These are phyloP conservation scores for Australoheros scitulus DNA, from an alignment of 2,113 vertebrate species.

Conservation along the genomic window DNA sequence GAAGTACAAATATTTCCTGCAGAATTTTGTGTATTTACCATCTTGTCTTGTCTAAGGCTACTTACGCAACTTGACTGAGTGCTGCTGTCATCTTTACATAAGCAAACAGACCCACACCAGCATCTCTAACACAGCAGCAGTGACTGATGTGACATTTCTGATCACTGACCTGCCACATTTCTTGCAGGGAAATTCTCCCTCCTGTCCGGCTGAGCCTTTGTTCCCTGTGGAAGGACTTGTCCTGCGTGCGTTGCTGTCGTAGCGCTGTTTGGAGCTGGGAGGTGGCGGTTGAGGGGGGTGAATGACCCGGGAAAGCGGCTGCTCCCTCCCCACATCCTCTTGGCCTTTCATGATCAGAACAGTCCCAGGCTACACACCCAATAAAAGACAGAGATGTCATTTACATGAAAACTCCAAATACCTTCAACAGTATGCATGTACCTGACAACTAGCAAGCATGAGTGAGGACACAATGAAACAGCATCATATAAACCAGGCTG, in stretches of 20 bases:
- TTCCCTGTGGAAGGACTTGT: conserved; percentile 63
- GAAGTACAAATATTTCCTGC: conserved; percentile 9
- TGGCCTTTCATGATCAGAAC: conserved; percentile 81
- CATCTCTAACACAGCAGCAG: neutral
- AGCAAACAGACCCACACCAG: neutral
- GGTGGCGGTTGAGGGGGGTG: conserved; percentile 50
- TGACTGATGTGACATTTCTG: neutral
- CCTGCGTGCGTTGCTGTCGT: conserved; percentile 75
- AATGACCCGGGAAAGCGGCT: conserved; percentile 52
- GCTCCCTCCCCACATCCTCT: conserved; percentile 81
- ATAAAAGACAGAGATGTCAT: neutral
- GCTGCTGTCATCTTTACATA: conserved; percentile 2
- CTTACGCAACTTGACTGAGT: neutral
- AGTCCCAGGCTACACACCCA: conserved; percentile 74
- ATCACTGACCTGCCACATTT: conserved; percentile 93
- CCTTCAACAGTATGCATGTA: neutral
- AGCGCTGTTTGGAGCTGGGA: conserved; percentile 73
- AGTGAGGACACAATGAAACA: neutral
- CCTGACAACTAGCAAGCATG: neutral
- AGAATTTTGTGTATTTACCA: neutral
- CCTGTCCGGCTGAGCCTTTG: conserved; percentile 84
- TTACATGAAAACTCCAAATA: neutral
- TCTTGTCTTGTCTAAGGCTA: neutral
- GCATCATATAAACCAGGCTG: neutral
- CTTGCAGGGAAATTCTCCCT: conserved; percentile 98